Conservation (phyloP, 2,113 vertebrate genomes). For the Alces alces region DNA sequence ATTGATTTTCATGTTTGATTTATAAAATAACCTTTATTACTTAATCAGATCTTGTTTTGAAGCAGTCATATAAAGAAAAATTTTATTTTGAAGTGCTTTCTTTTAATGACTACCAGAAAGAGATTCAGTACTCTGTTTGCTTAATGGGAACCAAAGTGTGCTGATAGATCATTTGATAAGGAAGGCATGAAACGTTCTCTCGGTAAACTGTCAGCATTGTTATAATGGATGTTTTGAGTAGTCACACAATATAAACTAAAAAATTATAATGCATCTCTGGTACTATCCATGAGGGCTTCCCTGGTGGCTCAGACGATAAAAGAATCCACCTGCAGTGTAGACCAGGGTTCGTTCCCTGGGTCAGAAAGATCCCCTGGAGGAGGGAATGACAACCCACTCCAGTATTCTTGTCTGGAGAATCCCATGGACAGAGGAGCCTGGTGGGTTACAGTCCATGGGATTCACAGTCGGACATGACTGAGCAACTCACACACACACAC, state of each 20-base stretch:
- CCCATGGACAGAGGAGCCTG: background rate
- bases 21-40: background rate
- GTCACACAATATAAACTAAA: background rate
- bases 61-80: background rate
- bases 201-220: background rate
- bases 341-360: background rate
- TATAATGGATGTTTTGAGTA: background rate
- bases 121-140: background rate
- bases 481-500: background rate
- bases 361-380: background rate
- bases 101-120: background rate
- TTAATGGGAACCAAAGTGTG: background rate
- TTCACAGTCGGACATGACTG: background rate
- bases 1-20: background rate
- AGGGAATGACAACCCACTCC: background rate
- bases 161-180: background rate
- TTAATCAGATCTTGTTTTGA: background rate
- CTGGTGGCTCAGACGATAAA: background rate
- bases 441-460: background rate
- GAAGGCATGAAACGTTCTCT: background rate
- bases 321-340: background rate
- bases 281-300: background rate
- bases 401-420: background rate
- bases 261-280: background rate
- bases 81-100: background rate